A percentile compares a stretch with the other conserved stretches of the same genome.
These are phyloP conservation scores for Sebastes itinus DNA, from an alignment of 2,797 vertebrate genomes.

Conservation along the genomic window DNA sequence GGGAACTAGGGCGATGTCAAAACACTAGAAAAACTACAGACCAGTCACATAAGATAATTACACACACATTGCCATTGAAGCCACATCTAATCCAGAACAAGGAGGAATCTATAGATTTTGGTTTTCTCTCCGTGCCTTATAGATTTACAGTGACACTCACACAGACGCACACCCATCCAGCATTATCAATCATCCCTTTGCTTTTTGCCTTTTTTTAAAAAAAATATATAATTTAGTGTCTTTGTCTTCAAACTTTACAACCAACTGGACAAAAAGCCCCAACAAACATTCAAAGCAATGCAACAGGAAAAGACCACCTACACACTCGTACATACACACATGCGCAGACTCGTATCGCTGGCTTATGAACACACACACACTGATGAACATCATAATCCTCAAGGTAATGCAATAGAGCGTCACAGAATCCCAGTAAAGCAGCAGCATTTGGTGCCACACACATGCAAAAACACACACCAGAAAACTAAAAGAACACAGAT, in stretches of 20 bases:
- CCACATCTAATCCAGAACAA: background rate
- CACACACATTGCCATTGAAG: background rate
- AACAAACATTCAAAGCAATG: conserved; percentile 30
- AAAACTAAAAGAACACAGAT: conserved; percentile 41
- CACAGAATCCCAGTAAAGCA: conserved; percentile 21
- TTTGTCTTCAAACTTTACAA: background rate
- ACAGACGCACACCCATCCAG: background rate
- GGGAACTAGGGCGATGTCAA: background rate
- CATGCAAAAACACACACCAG: conserved; percentile 35
- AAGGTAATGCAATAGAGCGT: background rate
- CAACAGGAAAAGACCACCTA: conserved; percentile 28
- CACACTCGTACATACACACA: conserved; percentile 10
- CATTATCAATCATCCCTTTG: background rate
- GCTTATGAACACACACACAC: conserved; percentile 16
- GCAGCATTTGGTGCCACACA: conserved; percentile 26
- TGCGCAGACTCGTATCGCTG: background rate
- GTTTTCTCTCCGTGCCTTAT: background rate
- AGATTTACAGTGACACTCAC: background rate
- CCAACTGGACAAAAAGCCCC: background rate
- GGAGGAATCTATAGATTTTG: no score
- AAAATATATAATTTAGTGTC: background rate
- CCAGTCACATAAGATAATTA: background rate
- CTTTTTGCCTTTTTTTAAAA: background rate
- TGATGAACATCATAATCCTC: conserved; percentile 11
- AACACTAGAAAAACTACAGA: background rate